Conservation (phyloP, 2,797 vertebrate genomes). For the Sandelia bainsii region DNA sequence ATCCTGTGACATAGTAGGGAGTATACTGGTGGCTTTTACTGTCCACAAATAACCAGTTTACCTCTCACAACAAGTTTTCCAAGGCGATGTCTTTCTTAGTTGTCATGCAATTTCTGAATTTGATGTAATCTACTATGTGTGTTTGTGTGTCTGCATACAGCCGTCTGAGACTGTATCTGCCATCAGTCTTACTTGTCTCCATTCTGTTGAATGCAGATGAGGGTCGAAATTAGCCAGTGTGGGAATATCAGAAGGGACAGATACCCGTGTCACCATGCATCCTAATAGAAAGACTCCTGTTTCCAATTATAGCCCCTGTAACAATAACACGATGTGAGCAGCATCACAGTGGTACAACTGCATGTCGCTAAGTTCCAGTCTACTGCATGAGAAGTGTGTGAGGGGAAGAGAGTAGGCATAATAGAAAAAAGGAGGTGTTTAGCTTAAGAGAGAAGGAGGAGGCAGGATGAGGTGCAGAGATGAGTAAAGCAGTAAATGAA, state of each 20-base stretch:
- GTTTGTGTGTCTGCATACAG: slow-evolving; percentile 8
- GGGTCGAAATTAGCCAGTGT: slow-evolving; percentile 76
- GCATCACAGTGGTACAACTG: slow-evolving; percentile 70
- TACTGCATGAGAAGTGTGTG: slow-evolving; percentile 57
- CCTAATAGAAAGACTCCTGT: slow-evolving; percentile 85
- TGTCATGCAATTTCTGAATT: slow-evolving; percentile 25
- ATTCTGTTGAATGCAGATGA: slow-evolving; percentile 75
- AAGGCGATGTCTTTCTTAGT: neutral
- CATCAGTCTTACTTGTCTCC: slow-evolving; percentile 56
- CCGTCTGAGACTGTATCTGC: slow-evolving; percentile 34
- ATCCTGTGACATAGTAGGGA: slow-evolving; percentile 12
- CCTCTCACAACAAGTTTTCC: slow-evolving; percentile 9
- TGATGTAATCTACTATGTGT: neutral
- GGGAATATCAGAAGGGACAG: slow-evolving; percentile 89
- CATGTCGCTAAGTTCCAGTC: slow-evolving; percentile 33
- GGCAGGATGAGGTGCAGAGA: slow-evolving; percentile 26
- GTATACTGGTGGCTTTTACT: slow-evolving; percentile 9
- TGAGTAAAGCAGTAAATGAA: slow-evolving; percentile 29
- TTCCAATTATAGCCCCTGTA: slow-evolving; percentile 88
- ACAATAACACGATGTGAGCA: slow-evolving; percentile 84
- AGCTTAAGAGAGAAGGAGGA: slow-evolving; percentile 23
- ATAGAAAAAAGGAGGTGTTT: slow-evolving; percentile 7
- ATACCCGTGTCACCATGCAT: slow-evolving; percentile 87
- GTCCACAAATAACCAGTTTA: slow-evolving; percentile 26
- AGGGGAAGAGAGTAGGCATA: slow-evolving; percentile 17